Base-by-base conservation (phyloP, 2,888 invertebrate genomes). In the Drosophila pseudotalamancana region DNA sequence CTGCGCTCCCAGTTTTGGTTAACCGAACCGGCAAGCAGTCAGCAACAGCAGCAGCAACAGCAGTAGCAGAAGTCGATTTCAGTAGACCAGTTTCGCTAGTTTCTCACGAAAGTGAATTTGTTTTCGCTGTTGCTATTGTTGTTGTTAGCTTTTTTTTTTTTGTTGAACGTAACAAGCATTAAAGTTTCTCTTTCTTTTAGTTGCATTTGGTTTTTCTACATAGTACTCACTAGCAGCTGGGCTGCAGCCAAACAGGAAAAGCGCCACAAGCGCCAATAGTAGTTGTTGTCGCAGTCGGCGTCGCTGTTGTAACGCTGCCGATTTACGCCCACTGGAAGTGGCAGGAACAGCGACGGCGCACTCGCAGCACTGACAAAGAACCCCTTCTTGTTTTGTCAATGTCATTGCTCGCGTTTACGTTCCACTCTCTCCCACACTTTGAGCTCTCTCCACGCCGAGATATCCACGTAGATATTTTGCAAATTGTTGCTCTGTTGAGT, bases 61-160 rank as follows among this genome's bases (percentile, higher is more conserved):
- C 8, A 21, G n/a, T 19, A 14, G 25, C 66, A 53, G 11, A 21
- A 25, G 53, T 25, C 49, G 40, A 29, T 25, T 37, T 9, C 32
- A 68, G 27, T 37, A 87, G 81, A 89, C 89, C 82, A 88, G 89
- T 90, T 90, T 87, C 81, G 68, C 88, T 79, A 77, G 89, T 81
- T 88, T 85, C 61, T 76, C 70, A 83, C 65, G 88, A 89, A 89
- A 88, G 89, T 87, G 87, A 89, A 90, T 78, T 88, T 87, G 72
- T 72, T 80, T 82, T 72, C 46, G 39, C 42, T 66, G 49, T 39
- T 69, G 48, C 14, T 55, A 59, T 29, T 46, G 25, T 29, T 46
- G 25, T 35, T 60, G 35, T 19, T 53, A 29, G 12, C 18, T 54
- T 9, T 14, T n/a, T 35, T 16, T 31, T n/a, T 12, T 45, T 29